These are phyloP conservation scores for Sminthopsis crassicaudata DNA, from an alignment of 2,113 vertebrate genomes.

Conservation along the genomic window DNA sequence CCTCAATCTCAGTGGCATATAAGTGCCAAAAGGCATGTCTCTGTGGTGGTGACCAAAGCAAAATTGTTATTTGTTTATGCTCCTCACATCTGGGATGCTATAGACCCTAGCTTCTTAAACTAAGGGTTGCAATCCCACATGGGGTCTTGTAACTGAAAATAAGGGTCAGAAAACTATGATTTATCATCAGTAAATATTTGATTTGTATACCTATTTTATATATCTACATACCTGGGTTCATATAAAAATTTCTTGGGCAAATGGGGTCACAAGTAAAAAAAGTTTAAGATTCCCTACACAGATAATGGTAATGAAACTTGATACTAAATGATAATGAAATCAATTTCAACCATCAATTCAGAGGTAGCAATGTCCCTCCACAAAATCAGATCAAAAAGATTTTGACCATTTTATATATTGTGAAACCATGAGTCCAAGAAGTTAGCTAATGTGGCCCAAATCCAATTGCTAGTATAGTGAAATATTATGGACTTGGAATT, in stretches of 20 bases:
- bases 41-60: not conserved
- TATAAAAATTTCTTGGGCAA: too few species aligned
- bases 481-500: not conserved
- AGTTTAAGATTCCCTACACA: too few species aligned
- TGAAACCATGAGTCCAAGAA: not conserved
- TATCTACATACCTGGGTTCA: too few species aligned
- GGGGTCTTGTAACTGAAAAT: too few species aligned
- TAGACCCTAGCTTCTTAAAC: not conserved
- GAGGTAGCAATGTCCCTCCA: not conserved
- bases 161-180: too few species aligned
- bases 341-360: not conserved
- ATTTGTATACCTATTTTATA: too few species aligned
- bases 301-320: not conserved
- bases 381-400: not conserved
- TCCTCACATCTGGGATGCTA: not conserved
- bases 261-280: too few species aligned
- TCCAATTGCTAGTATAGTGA: not conserved
- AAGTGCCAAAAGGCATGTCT: not conserved
- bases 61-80: not conserved
- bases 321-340: not conserved
- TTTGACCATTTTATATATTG: not conserved
- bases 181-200: too few species aligned
- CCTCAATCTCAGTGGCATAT: not conserved
- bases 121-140: too few species aligned
- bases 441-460: slow-evolving; percentile 14